Evolutionary conservation across 2,888 invertebrate species (phyloP).

Genomic region (Aromia moschata): DNA sequence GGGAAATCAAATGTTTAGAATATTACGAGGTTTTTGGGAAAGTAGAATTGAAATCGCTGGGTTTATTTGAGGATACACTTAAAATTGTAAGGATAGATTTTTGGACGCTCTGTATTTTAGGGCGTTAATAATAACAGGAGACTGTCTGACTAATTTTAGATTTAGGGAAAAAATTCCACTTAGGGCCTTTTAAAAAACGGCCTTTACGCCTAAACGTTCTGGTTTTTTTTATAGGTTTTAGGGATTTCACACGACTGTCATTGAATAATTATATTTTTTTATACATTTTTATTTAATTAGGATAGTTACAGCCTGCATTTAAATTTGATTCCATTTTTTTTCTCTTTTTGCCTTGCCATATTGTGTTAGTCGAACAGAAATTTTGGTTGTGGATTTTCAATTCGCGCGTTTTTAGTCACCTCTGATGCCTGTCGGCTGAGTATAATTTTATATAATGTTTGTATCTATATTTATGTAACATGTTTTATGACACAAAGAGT

Average conservation of each 20-base stretch:
- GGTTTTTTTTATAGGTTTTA: not conserved
- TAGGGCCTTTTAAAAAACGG: slow-evolving; percentile 1
- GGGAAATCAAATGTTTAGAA: too few species aligned
- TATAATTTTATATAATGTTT: slow-evolving; percentile 19
- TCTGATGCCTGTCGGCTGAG: slow-evolving; percentile 15
- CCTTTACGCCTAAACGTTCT: not conserved
- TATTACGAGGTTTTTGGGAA: too few species aligned
- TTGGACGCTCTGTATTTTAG: too few species aligned
- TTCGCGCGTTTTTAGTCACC: slow-evolving; percentile 5
- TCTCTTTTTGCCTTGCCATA: slow-evolving; percentile 26
- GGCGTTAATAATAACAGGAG: slow-evolving; percentile 16
- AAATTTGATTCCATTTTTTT: slow-evolving; percentile 18
- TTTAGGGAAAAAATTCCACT: slow-evolving; percentile 2
- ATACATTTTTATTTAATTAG: slow-evolving; percentile 1
- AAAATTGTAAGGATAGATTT: too few species aligned
- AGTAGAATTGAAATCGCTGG: too few species aligned
- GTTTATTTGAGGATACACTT: too few species aligned
- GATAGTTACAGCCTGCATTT: slow-evolving; percentile 12
- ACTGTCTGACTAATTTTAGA: slow-evolving; percentile 13
- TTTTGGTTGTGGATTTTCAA: slow-evolving; percentile 10
- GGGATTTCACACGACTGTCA: not conserved
- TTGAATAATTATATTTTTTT: slow-evolving; percentile 6
- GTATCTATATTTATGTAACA: slow-evolving; percentile 31
- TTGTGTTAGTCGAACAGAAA: slow-evolving; percentile 13
- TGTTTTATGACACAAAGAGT: slow-evolving; percentile 38